Conservation (phyloP, 2,113 vertebrate species). For the Neolamprologus sp. region DNA sequence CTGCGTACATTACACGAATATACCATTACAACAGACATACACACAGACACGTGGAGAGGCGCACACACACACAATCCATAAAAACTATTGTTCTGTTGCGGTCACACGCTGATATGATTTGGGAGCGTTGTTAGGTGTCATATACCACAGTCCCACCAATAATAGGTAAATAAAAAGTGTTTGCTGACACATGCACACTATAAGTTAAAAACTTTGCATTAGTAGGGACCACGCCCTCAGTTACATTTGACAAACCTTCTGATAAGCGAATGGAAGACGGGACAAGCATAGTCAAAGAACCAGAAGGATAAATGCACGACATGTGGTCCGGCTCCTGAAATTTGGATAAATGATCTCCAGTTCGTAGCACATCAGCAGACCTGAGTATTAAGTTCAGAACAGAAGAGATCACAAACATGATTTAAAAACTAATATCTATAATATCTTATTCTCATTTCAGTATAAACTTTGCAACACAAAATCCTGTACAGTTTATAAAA, state of each 20-base stretch:
- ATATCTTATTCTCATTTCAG: constrained; percentile 5
- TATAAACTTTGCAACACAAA: not conserved
- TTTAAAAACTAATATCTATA: not conserved
- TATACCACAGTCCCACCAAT: not conserved
- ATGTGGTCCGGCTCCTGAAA: not conserved
- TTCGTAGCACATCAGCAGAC: not conserved
- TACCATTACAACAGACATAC: constrained; percentile 16
- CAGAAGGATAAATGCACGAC: not conserved
- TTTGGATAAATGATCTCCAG: not conserved
- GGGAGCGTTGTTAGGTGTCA: not conserved
- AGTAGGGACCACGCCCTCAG: not conserved
- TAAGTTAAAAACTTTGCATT: not conserved
- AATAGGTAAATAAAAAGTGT: not conserved
- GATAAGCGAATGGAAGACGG: not conserved
- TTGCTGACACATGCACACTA: not conserved
- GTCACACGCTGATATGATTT: not conserved
- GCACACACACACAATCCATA: not conserved
- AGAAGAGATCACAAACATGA: not conserved
- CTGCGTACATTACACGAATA: constrained; percentile 35
- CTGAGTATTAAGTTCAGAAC: not conserved
- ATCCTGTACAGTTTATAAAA: not conserved
- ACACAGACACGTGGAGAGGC: not conserved
- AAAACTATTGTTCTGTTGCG: not conserved
- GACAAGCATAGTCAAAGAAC: not conserved
- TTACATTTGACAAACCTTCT: not conserved